These are phyloP conservation scores for Sebastolobus alascanus DNA, from an alignment of 2,797 vertebrate genomes.

Conservation along the genomic window DNA sequence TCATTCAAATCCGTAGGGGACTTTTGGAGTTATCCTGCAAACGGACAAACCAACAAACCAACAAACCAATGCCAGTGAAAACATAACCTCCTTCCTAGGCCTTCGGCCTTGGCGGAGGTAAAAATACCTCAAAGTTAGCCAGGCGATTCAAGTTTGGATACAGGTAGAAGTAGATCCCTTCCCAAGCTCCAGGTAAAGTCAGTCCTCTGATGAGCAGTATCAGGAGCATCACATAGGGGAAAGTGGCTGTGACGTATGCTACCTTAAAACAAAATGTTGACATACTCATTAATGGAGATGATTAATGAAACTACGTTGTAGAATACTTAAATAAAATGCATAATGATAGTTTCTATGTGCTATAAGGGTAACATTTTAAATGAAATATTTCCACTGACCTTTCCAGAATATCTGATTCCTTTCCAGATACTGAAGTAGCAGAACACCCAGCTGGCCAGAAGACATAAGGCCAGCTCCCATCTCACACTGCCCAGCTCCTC, in stretches of 20 bases:
- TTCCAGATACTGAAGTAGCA: slow-evolving; percentile 80
- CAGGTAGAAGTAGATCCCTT: slow-evolving; percentile 75
- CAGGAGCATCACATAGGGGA: slow-evolving; percentile 75
- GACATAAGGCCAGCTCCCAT: slow-evolving; percentile 73
- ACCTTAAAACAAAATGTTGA: slow-evolving; percentile 41
- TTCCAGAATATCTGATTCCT: slow-evolving; percentile 73
- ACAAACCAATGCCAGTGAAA: no score
- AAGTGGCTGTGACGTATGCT: slow-evolving; percentile 74
- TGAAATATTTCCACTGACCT: slow-evolving; percentile 34
- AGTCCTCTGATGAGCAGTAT: slow-evolving; percentile 71
- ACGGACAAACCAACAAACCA: no score
- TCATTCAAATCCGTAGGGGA: no score
- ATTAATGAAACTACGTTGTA: background rate
- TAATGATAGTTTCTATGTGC: no score
- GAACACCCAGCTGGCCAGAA: slow-evolving; percentile 59
- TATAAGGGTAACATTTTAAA: no score
- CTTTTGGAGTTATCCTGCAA: no score
- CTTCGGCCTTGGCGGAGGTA: no score
- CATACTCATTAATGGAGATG: no score
- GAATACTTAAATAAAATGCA: background rate
- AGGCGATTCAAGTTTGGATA: slow-evolving; percentile 65
- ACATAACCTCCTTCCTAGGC: no score
- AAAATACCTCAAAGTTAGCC: slow-evolving; percentile 65
- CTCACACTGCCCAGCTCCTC: slow-evolving; percentile 68
- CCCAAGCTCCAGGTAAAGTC: slow-evolving; percentile 76